Conservation (phyloP, 2,113 vertebrate species). For the Struthio camelus region DNA sequence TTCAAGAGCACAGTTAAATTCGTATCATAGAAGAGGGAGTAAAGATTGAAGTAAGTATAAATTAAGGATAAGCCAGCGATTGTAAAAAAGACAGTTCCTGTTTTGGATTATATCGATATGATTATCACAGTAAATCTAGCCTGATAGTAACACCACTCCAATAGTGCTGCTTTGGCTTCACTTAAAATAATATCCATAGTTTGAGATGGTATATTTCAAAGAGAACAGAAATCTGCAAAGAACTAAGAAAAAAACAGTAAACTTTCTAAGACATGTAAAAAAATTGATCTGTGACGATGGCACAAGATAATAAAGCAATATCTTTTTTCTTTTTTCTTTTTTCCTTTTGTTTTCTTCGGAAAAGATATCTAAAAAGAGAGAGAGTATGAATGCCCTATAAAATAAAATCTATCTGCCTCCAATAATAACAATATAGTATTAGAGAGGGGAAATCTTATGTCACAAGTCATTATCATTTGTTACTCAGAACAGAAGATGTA, state of each 20-base stretch:
- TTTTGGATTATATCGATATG: not conserved
- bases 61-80: not conserved
- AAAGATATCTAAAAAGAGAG: not conserved
- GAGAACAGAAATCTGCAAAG: not conserved
- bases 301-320: not conserved
- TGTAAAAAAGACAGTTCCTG: not conserved
- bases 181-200: not conserved
- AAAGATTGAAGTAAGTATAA: not conserved
- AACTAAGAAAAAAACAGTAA: not conserved
- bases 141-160: not conserved
- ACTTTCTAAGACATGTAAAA: not conserved
- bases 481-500: not conserved
- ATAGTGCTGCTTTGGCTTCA: not conserved
- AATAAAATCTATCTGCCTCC: rapidly evolving
- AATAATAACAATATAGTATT: not conserved
- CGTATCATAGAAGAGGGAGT: not conserved
- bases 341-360: not conserved
- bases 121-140: not conserved
- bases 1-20: not conserved
- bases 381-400: not conserved
- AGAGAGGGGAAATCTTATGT: not conserved
- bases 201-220: not conserved
- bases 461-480: not conserved
- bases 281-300: not conserved
- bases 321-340: not conserved